A percentile compares a stretch with the other conserved stretches of the same genome.
Conservation (phyloP, 2,888 invertebrate genomes). For the Chymomyza procnemis region DNA sequence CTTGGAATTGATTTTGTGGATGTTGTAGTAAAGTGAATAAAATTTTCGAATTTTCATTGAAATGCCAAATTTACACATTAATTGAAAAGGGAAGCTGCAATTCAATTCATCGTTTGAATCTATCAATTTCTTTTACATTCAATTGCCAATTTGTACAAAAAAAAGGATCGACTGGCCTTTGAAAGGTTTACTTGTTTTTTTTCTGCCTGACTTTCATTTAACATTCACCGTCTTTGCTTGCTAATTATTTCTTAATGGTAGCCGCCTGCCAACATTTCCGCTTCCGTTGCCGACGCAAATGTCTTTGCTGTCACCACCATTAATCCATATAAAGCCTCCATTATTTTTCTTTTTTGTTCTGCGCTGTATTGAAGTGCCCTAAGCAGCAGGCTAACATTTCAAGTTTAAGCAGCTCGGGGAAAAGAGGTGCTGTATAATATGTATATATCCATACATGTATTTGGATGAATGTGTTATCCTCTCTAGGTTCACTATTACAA, state of each 20-base stretch:
- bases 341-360: not conserved
- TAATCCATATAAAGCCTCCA: slow-evolving; percentile 53
- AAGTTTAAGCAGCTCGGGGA: no score
- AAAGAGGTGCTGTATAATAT: no score
- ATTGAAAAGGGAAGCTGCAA: slow-evolving; percentile 39
- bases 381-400: slow-evolving; percentile 14
- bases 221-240: slow-evolving; percentile 6
- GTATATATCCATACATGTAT: no score
- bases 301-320: slow-evolving; percentile 50
- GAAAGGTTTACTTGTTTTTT: not conserved
- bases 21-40: slow-evolving; percentile 56
- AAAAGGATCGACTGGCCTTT: not conserved
- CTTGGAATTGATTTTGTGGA: slow-evolving; percentile 21
- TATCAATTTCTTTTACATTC: not conserved
- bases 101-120: not conserved
- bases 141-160: not conserved
- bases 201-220: not conserved
- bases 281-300: slow-evolving; percentile 42
- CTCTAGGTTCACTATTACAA: no score
- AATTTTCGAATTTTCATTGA: slow-evolving; percentile 63
- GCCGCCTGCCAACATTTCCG: slow-evolving; percentile 53
- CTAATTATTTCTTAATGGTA: slow-evolving; percentile 65
- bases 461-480: no score
- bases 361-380: not conserved
- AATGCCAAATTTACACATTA: slow-evolving; percentile 69